Base-by-base conservation (phyloP, 2,797 vertebrate species). In the Delichon dasypus region DNA sequence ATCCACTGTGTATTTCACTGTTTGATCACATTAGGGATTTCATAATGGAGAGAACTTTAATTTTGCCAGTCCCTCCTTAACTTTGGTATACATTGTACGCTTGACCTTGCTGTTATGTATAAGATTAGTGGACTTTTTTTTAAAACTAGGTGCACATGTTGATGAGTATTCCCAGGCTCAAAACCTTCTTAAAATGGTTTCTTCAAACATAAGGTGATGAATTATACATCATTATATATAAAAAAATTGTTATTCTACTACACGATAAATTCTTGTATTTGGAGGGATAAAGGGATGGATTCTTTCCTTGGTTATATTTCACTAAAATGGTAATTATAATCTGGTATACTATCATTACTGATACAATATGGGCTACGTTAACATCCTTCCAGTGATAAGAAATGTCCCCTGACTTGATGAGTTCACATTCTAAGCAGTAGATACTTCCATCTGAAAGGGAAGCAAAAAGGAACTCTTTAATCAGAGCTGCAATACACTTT, bases 1-100 rank as follows among this genome's bases (percentile, higher is more conserved):
- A 97, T 88, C 58, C 50, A 65, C 38, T 76, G 44, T 50, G 40
- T 79, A 95, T 92, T 97, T 91, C 84, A 65, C 47, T 94, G 62
- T 88, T 97, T 81, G 84, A 92, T 91, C 85, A 92, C 50, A 95
- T 87, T 78, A 79, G 70, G 62, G 73, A 92, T 84, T 91, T 93
- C 58, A 87, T 53, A 55, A 92, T 60, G 92, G 45, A 62, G n/a
- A 94, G 82, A 94, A 90, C 58, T 76, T 95, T 67, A 86, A 82
- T 93, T 96, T 77, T 76, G 95, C 64, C 60, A 87, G 75, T 25
- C 72, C 38, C n/a, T 91, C 34, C 34, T 91, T 89, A 87, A 71
- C 77, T 88, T 70, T 72, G 54, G 88, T 15, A 85, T 21, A 89
- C 60, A 55, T 32, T 89, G 76, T 82, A 89, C 38, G 79, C 57